Conservation (phyloP, 2,888 invertebrate species). For the Calameuta pallipes region DNA sequence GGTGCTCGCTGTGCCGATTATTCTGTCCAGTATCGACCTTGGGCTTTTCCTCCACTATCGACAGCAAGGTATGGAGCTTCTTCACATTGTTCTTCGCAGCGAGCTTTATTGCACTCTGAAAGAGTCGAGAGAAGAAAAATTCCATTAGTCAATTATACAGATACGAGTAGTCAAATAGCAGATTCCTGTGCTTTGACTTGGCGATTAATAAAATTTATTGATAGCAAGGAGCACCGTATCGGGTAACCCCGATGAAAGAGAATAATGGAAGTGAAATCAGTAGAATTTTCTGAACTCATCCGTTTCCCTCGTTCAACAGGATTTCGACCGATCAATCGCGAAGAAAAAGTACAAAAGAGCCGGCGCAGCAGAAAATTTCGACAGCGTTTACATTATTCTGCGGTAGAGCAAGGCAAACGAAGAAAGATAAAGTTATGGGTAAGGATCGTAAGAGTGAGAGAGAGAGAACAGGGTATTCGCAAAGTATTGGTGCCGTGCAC, state of each 20-base stretch:
- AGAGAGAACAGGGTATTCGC: conserved; percentile 7
- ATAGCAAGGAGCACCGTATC: neutral
- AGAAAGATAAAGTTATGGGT: conserved; percentile 2
- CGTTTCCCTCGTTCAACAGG: neutral
- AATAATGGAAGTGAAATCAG: neutral
- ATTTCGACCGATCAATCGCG: neutral
- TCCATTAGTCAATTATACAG: neutral
- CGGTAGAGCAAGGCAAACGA: neutral
- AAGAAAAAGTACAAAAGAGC: neutral
- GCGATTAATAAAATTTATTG: neutral
- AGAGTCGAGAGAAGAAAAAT: conserved; percentile 9
- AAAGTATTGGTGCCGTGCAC: conserved; percentile 32
- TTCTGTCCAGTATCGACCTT: conserved; percentile 71
- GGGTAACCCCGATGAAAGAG: neutral
- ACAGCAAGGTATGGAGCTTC: conserved; percentile 69
- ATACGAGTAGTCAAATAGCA: neutral
- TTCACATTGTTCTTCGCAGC: conserved; percentile 72
- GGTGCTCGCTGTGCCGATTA: conserved; percentile 67
- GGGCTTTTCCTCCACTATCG: conserved; percentile 70
- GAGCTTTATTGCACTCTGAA: conserved; percentile 71
- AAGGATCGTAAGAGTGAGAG: conserved; percentile 19
- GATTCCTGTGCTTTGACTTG: neutral
- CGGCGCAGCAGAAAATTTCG: neutral
- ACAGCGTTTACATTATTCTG: neutral
- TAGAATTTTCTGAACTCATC: neutral